A percentile compares a stretch with the other conserved stretches of the same genome.
These are phyloP conservation scores for Malurus elegans DNA, from an alignment of 2,113 vertebrate genomes.

Conservation along the genomic window DNA sequence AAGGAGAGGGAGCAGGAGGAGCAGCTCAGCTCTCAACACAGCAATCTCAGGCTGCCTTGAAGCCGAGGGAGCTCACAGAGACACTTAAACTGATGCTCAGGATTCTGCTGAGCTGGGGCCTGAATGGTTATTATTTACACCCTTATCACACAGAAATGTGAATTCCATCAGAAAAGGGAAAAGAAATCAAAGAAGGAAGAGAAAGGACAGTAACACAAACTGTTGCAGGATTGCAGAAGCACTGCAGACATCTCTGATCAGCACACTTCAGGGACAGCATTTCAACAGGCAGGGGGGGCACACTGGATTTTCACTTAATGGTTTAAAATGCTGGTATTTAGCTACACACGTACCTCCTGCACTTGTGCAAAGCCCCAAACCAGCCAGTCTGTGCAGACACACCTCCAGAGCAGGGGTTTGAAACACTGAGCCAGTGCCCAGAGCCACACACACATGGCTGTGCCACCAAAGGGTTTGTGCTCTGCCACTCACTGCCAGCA, in stretches of 20 bases:
- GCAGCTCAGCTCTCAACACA: fast-evolving
- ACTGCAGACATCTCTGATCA: neutral
- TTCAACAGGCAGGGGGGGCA: neutral
- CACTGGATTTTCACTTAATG: neutral
- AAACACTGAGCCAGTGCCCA: neutral
- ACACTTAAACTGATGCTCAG: neutral
- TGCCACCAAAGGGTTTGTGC: no score
- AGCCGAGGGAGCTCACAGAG: neutral
- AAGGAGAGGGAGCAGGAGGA: conserved; percentile 4
- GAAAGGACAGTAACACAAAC: neutral
- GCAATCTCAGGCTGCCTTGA: conserved; percentile 13
- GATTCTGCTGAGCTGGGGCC: neutral
- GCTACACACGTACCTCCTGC: neutral
- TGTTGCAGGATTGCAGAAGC: neutral
- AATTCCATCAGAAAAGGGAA: neutral
- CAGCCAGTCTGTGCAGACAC: neutral
- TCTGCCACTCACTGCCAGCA: neutral
- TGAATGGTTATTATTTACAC: neutral
- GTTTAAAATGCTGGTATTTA: neutral
- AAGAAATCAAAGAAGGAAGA: neutral
- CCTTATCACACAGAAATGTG: neutral
- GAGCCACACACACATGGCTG: fast-evolving
- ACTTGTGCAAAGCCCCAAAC: neutral
- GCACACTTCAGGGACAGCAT: neutral
- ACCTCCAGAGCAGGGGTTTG: neutral